Evolutionary conservation across 2,888 invertebrate genomes (phyloP).

Genomic region (Thecocarcelia acutangulata): DNA sequence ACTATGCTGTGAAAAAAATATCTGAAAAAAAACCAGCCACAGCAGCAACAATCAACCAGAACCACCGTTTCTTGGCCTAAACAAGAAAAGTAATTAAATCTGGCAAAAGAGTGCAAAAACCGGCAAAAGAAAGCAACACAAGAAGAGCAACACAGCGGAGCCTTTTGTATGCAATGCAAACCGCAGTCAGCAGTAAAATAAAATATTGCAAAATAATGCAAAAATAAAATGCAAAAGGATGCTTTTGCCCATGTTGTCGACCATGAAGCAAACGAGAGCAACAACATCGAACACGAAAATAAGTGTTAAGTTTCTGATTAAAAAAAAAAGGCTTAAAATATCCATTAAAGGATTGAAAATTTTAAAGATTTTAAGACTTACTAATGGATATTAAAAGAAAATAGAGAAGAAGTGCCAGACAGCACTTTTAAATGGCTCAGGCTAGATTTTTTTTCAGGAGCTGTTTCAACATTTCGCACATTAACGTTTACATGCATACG

Average conservation of each 20-base stretch:
- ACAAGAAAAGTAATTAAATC: conserved; percentile 69
- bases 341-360: too few relatives aligned
- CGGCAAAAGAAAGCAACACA: conserved; percentile 9
- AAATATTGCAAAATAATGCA: conserved; percentile 44
- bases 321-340: too few relatives aligned
- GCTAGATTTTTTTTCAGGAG: too few relatives aligned
- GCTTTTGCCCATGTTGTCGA: not conserved
- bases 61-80: conserved; percentile 64
- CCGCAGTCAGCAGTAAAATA: conserved; percentile 49
- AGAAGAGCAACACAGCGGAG: conserved; percentile 1
- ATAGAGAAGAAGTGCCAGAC: too few relatives aligned
- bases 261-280: conserved; percentile 3
- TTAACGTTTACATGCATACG: too few relatives aligned
- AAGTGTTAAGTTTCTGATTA: conserved; percentile 12
- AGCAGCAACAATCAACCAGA: conserved; percentile 55
- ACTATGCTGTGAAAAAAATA: conserved; percentile 11
- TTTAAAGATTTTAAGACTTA: too few relatives aligned
- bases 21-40: conserved; percentile 13
- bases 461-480: too few relatives aligned
- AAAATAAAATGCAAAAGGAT: not conserved
- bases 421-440: too few relatives aligned
- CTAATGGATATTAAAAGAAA: too few relatives aligned
- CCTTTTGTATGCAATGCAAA: conserved; percentile 29
- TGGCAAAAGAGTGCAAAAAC: conserved; percentile 37
- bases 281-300: conserved; percentile 13